Conservation (phyloP, 2,113 vertebrate species). For the Opisthocomus hoazin region DNA sequence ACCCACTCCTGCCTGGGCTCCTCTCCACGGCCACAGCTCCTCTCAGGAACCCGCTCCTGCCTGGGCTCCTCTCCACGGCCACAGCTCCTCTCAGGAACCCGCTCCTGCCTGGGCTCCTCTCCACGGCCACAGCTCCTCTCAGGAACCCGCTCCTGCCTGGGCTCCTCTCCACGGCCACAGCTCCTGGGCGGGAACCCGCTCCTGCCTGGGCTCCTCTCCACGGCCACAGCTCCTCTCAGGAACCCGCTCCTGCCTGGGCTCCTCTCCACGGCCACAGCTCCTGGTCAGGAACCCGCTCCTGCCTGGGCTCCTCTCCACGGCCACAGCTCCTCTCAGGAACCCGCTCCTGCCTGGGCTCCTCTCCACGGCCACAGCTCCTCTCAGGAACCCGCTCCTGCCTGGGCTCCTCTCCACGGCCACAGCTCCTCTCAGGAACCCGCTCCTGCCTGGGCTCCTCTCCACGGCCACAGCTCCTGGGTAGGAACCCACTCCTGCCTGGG, state of each 20-base stretch:
- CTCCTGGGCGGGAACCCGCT: neutral
- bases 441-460: rapidly evolving
- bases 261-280: too few relatives aligned
- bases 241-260: rapidly evolving
- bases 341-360: rapidly evolving
- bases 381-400: rapidly evolving
- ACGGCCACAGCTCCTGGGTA: rapidly evolving
- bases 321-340: rapidly evolving
- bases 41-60: neutral
- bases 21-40: neutral
- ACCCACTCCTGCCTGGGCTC: rapidly evolving
- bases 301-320: rapidly evolving
- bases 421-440: rapidly evolving
- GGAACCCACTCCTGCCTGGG: rapidly evolving
- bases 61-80: rapidly evolving
- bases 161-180: neutral
- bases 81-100: neutral
- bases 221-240: too few relatives aligned
- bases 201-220: rapidly evolving
- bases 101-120: neutral
- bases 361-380: neutral
- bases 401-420: rapidly evolving
- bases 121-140: rapidly evolving
- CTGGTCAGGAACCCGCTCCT: rapidly evolving
- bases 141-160: neutral